Evolutionary conservation across 2,113 vertebrate species (phyloP).

Genomic region (Cinclus cinclus): DNA sequence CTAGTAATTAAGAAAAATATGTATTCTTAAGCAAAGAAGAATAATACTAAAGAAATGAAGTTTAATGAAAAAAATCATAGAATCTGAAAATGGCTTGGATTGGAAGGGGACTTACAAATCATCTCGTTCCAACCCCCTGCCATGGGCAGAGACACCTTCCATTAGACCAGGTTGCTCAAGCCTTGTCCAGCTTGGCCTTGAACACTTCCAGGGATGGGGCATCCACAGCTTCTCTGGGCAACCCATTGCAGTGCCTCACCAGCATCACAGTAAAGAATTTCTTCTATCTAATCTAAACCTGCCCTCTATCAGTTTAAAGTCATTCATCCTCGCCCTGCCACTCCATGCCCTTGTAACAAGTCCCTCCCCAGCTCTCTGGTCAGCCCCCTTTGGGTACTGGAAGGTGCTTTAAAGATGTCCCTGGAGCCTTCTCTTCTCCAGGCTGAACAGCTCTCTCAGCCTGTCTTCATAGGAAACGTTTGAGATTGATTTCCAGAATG

Average conservation of each 20-base stretch:
- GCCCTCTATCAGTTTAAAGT: not conserved
- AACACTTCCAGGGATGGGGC: not conserved
- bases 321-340: not conserved
- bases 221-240: not conserved
- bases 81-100: not conserved
- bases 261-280: not conserved
- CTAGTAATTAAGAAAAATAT: not conserved
- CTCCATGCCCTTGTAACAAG: not conserved
- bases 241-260: not conserved
- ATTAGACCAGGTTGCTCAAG: not conserved
- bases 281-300: not conserved
- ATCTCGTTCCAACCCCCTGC: accelerated
- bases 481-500: not conserved
- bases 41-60: not conserved
- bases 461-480: not conserved
- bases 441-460: not conserved
- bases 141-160: not conserved
- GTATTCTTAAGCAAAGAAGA: not conserved
- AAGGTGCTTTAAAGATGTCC: not conserved
- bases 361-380: not conserved
- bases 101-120: not conserved
- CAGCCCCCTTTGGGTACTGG: not conserved
- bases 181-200: not conserved
- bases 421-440: not conserved
- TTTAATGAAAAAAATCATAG: not conserved